Percentiles rank a stretch among this genome's conserved stretches.
These are phyloP conservation scores for Anoplolepis gracilipes DNA, from an alignment of 1,140 invertebrate species.

Conservation along the genomic window DNA sequence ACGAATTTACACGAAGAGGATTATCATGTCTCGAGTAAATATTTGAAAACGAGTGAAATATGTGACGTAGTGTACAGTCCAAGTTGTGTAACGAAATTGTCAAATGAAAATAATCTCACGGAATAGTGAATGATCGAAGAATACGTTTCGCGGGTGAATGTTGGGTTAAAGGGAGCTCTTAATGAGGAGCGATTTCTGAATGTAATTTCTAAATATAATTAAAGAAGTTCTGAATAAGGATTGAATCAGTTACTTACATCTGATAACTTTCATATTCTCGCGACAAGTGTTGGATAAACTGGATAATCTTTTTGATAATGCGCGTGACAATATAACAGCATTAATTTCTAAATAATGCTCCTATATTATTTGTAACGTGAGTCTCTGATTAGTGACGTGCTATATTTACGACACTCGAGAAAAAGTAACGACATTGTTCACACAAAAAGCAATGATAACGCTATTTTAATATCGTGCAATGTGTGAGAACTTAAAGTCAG, in stretches of 20 bases:
- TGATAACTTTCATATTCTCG: background rate
- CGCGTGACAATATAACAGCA: background rate
- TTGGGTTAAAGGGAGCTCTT: background rate
- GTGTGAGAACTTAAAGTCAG: slow-evolving; percentile 1
- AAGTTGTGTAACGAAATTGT: background rate
- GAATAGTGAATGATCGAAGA: background rate
- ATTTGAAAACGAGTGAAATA: slow-evolving; percentile 25
- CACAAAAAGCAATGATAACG: slow-evolving; percentile 10
- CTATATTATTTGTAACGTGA: slow-evolving; percentile 1
- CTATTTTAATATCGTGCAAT: slow-evolving; percentile 22
- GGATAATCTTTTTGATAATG: background rate
- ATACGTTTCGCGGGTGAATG: background rate
- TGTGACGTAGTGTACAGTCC: slow-evolving; percentile 10
- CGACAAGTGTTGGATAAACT: background rate
- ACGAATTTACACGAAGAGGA: background rate
- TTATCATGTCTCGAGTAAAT: slow-evolving; percentile 20
- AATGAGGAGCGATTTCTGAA: background rate
- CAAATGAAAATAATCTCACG: background rate
- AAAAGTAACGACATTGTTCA: background rate
- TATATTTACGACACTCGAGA: background rate
- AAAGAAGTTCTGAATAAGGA: too few species aligned
- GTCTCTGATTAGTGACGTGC: background rate
- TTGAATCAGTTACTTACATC: background rate
- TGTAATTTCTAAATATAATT: background rate
- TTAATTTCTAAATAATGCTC: slow-evolving; percentile 21